phyloP scores from a whole-genome alignment of 2,113 vertebrate species.

The Jaculus jaculus region DNA sequence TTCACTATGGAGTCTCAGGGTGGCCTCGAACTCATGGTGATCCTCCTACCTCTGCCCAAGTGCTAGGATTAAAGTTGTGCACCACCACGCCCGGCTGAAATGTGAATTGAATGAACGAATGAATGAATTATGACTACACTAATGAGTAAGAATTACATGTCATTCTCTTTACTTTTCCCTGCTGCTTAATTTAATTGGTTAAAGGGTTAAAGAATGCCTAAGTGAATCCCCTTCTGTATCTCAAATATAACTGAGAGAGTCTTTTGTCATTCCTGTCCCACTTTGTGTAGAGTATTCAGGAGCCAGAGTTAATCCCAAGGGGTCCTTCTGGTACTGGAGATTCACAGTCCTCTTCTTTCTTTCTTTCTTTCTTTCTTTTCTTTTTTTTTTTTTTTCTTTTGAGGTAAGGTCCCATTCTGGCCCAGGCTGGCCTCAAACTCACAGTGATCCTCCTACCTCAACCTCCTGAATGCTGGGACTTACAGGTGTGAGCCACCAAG shows the following conservation, averaged over 20 bases:
- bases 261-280: not conserved
- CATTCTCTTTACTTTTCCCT: not conserved
- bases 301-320: not conserved
- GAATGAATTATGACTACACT: not conserved
- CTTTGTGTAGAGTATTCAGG: constrained; percentile 3
- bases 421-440: too few relatives aligned
- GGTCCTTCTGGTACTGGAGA: not conserved
- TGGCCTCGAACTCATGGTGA: too few relatives aligned
- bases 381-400: too few relatives aligned
- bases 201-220: not conserved
- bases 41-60: too few relatives aligned
- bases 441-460: too few relatives aligned
- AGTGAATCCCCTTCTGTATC: not conserved
- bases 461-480: too few relatives aligned
- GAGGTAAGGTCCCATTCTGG: too few relatives aligned
- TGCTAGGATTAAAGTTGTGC: too few relatives aligned
- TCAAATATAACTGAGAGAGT: not conserved
- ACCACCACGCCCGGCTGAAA: too few relatives aligned
- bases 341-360: not conserved
- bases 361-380: too few relatives aligned
- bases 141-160: not conserved
- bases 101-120: constrained; percentile 5
- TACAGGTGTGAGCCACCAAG: too few relatives aligned
- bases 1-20: too few relatives aligned
- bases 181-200: constrained; percentile 6